Percentiles rank a stretch among this genome's conserved stretches.
phyloP scores from a whole-genome alignment of 2,113 vertebrate genomes.

The Caracal caracal region DNA sequence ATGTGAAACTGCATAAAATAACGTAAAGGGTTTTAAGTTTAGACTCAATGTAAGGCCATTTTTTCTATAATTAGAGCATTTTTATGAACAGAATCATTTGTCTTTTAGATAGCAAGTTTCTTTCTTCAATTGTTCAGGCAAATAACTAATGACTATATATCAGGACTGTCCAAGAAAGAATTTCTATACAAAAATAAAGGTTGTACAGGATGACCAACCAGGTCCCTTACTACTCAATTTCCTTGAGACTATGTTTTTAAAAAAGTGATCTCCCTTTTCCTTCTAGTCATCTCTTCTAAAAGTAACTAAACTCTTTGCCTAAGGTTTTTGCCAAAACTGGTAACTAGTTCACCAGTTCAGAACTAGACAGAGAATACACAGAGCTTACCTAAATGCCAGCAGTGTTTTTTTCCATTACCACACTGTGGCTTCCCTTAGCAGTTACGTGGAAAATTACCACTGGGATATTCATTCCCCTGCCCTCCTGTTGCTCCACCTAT shows the following conservation, averaged over 20 bases:
- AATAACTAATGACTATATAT: background rate
- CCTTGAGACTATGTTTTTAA: background rate
- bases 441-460: background rate
- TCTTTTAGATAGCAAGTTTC: background rate
- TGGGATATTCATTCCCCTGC: background rate
- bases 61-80: background rate
- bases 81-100: background rate
- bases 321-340: slow-evolving; percentile 1
- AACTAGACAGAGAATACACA: background rate
- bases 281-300: background rate
- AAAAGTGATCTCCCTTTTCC: background rate
- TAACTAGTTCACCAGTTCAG: background rate
- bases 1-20: background rate
- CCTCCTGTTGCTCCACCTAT: background rate
- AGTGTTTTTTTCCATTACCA: background rate
- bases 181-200: background rate
- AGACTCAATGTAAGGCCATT: background rate
- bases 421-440: background rate
- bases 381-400: background rate
- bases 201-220: background rate
- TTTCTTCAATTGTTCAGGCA: background rate
- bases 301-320: background rate
- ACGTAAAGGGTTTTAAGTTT: background rate
- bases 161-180: background rate
- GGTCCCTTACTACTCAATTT: background rate